Evolutionary conservation across 2,888 invertebrate genomes (phyloP).

Genomic region (Busseola fusca): DNA sequence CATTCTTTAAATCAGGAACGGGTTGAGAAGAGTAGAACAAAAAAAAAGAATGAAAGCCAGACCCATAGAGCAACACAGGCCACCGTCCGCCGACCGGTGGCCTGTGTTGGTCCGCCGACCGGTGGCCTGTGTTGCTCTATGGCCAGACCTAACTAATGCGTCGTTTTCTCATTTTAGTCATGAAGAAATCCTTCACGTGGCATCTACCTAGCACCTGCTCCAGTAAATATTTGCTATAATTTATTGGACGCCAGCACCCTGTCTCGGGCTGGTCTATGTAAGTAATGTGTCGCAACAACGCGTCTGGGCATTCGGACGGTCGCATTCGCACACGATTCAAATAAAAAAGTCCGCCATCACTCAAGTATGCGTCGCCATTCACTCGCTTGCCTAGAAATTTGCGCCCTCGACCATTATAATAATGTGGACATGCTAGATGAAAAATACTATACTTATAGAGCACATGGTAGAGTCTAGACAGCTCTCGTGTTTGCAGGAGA

Average conservation of each 20-base stretch:
- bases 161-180: slow-evolving; percentile 32
- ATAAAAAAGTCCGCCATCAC: slow-evolving; percentile 89
- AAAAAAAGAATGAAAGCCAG: too few species aligned
- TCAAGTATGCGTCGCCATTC: slow-evolving; percentile 89
- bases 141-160: slow-evolving; percentile 14
- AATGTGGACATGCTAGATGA: slow-evolving; percentile 72
- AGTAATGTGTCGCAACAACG: slow-evolving; percentile 72
- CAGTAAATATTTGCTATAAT: slow-evolving; percentile 59
- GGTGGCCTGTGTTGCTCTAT: too few species aligned
- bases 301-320: slow-evolving; percentile 71
- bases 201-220: slow-evolving; percentile 46
- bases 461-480: slow-evolving; percentile 46
- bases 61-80: too few species aligned
- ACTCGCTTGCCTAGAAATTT: slow-evolving; percentile 86
- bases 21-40: not conserved
- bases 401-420: slow-evolving; percentile 70
- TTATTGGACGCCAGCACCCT: slow-evolving; percentile 62
- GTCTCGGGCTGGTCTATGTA: slow-evolving; percentile 64
- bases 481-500: slow-evolving; percentile 40
- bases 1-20: not conserved
- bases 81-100: too few species aligned
- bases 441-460: slow-evolving; percentile 47
- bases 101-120: too few species aligned
- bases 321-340: slow-evolving; percentile 89
- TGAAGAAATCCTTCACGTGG: slow-evolving; percentile 54